Percentiles rank a stretch among this genome's conserved stretches.
phyloP scores from a whole-genome alignment of 2,113 vertebrate genomes.

The Ammodytes marinus region DNA sequence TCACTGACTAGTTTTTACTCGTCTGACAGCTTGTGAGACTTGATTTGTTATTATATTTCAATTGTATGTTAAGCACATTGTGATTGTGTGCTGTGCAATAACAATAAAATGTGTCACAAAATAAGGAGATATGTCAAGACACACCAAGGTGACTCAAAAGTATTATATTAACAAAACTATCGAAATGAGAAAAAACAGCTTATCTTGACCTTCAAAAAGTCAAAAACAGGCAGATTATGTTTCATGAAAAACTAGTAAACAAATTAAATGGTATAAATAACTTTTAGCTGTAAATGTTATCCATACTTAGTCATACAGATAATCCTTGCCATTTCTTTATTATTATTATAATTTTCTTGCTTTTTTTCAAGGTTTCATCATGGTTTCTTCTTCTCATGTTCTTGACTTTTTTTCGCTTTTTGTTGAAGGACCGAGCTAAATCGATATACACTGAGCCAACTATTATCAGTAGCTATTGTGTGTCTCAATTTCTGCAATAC shows the following conservation, averaged over 20 bases:
- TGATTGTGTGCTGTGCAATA: background rate
- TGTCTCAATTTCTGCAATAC: background rate
- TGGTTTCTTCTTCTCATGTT: background rate
- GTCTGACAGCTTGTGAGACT: background rate
- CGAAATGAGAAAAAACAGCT: background rate
- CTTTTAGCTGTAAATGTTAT: too few species aligned
- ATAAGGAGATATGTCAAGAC: background rate
- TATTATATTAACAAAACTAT: background rate
- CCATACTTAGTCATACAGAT: too few species aligned
- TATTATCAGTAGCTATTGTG: background rate
- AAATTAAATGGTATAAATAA: background rate
- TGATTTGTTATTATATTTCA: background rate
- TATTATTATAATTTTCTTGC: too few species aligned
- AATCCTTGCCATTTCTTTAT: too few species aligned
- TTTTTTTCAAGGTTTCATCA: too few species aligned
- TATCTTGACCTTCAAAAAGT: background rate
- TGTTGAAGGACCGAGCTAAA: background rate
- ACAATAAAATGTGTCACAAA: background rate
- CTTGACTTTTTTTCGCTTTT: background rate
- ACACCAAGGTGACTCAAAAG: too few species aligned
- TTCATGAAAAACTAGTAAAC: background rate
- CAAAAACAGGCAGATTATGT: background rate
- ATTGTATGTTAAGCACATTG: background rate
- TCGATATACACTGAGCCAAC: background rate
- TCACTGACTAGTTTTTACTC: background rate